These are phyloP conservation scores for Amazona vittata DNA, from an alignment of 2,113 vertebrate genomes.

Conservation along the genomic window DNA sequence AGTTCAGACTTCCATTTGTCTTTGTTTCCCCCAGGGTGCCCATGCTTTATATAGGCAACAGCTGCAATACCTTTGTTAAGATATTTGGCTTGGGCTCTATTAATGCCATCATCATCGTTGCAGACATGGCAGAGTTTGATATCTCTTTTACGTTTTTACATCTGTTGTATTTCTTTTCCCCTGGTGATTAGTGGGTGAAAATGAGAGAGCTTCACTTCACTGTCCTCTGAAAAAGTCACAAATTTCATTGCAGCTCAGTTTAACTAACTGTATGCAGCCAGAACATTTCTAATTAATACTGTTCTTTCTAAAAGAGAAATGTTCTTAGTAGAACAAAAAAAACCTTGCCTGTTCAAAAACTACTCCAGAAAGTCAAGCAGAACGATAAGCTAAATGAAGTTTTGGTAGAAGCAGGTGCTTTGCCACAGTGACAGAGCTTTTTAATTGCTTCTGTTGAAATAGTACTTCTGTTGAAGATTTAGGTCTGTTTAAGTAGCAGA, in stretches of 20 bases:
- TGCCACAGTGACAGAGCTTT: background rate
- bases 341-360: background rate
- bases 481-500: background rate
- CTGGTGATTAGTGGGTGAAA: background rate
- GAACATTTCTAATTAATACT: background rate
- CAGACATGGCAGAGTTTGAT: background rate
- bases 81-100: background rate
- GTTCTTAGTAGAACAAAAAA: background rate
- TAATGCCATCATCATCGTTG: background rate
- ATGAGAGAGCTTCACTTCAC: background rate
- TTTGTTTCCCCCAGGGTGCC: background rate
- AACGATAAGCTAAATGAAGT: background rate
- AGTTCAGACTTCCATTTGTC: constrained; percentile 21
- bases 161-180: background rate
- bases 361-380: background rate
- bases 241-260: background rate
- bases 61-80: background rate
- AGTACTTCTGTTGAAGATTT: background rate
- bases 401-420: background rate
- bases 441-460: background rate
- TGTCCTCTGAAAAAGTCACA: background rate
- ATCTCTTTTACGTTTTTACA: background rate
- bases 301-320: background rate
- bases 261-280: background rate
- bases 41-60: background rate